phyloP scores from a whole-genome alignment of 2,113 vertebrate genomes.

The Monarcha castaneiventris region DNA sequence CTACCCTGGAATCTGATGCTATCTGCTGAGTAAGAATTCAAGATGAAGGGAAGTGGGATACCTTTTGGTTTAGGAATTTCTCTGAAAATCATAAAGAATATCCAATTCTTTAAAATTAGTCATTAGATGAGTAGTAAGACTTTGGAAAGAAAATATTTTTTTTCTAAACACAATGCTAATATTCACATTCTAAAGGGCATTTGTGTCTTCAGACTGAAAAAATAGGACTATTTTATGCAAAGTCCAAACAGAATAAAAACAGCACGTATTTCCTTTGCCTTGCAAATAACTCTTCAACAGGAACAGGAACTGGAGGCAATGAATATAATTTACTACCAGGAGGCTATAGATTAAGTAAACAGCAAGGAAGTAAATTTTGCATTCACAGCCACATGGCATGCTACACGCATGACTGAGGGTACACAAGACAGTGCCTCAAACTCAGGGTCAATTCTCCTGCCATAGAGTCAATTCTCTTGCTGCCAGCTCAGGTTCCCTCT shows the following conservation, averaged over 20 bases:
- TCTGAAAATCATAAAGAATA: neutral
- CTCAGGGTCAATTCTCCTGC: neutral
- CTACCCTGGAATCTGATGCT: neutral
- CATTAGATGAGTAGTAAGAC: neutral
- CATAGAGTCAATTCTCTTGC: neutral
- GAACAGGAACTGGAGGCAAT: neutral
- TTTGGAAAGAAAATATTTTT: neutral
- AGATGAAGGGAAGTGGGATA: neutral
- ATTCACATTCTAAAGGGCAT: constrained; percentile 13
- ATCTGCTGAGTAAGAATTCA: neutral
- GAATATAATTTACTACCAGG: constrained; percentile 16
- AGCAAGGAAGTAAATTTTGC: constrained; percentile 1
- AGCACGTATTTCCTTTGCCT: neutral
- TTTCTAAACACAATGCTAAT: neutral
- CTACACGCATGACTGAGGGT: neutral
- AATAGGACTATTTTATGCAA: neutral
- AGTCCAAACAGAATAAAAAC: neutral
- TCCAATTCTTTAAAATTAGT: neutral
- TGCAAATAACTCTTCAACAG: constrained; percentile 16
- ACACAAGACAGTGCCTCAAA: neutral
- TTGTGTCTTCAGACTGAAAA: neutral
- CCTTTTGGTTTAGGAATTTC: neutral
- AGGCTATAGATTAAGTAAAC: neutral
- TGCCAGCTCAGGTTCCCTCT: neutral
- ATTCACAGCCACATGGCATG: neutral